phyloP scores from a whole-genome alignment of 2,113 vertebrate species.

The Perca flavescens region DNA sequence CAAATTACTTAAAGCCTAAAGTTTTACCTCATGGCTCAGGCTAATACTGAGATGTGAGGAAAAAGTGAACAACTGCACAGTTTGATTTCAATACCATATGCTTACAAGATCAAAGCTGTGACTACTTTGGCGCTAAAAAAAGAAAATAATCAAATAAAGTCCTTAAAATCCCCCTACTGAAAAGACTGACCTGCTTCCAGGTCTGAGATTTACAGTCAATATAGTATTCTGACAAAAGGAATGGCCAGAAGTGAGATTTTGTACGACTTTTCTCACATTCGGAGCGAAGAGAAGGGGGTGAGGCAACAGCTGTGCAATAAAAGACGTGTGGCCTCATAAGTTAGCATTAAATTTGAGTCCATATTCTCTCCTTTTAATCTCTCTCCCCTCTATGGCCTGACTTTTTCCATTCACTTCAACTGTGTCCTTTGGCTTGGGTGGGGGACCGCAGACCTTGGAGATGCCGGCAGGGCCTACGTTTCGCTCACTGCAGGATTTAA shows the following conservation, averaged over 20 bases:
- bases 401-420: conserved; percentile 67
- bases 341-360: conserved; percentile 66
- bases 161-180: conserved; percentile 54
- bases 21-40: conserved; percentile 13
- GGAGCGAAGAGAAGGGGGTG: conserved; percentile 44
- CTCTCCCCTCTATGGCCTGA: conserved; percentile 45
- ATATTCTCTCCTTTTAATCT: conserved; percentile 65
- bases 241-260: conserved; percentile 52
- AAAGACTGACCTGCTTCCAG: conserved; percentile 59
- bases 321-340: conserved; percentile 75
- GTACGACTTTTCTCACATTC: conserved; percentile 71
- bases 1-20: background rate
- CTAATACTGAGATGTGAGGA: conserved; percentile 26
- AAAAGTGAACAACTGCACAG: conserved; percentile 44
- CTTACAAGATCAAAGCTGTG: conserved; percentile 62
- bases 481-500: conserved; percentile 69
- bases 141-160: conserved; percentile 63
- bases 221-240: conserved; percentile 35
- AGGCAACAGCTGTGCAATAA: conserved; percentile 76
- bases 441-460: conserved; percentile 60
- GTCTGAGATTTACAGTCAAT: conserved; percentile 62
- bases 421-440: conserved; percentile 69
- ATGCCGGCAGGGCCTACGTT: conserved; percentile 42
- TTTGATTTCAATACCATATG: conserved; percentile 64
- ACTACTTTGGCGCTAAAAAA: conserved; percentile 36